These are phyloP conservation scores for Ypsolopha scabrella DNA, from an alignment of 2,888 invertebrate genomes.

Conservation along the genomic window DNA sequence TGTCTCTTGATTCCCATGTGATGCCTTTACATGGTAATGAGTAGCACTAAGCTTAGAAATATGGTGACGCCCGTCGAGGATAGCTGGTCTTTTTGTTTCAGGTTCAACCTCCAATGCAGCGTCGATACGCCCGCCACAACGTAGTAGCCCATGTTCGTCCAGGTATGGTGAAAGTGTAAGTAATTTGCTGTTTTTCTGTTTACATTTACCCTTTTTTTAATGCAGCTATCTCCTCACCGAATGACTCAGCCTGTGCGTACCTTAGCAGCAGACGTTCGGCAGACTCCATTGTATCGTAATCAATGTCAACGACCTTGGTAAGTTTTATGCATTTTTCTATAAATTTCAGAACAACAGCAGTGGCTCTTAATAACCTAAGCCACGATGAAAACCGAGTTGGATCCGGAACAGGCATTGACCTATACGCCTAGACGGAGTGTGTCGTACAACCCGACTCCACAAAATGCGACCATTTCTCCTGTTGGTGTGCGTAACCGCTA, in stretches of 20 bases:
- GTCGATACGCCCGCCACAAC: conserved; percentile 11
- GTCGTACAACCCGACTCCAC: too few relatives aligned
- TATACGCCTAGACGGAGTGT: too few relatives aligned
- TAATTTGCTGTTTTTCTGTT: not conserved
- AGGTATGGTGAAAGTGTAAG: conserved; percentile 5
- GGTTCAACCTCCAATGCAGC: conserved; percentile 3
- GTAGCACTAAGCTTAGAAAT: conserved; percentile 1
- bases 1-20: conserved; percentile 7
- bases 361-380: conserved; percentile 5
- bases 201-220: not conserved
- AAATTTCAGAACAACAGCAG: conserved; percentile 4
- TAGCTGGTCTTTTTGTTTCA: conserved; percentile 8
- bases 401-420: conserved; percentile 6
- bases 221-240: not conserved
- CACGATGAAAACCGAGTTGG: conserved; percentile 8
- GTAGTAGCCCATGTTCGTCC: conserved; percentile 10
- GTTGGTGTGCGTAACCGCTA: too few relatives aligned
- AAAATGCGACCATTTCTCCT: too few relatives aligned
- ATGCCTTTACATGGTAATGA: not conserved
- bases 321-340: conserved; percentile 1
- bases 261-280: conserved; percentile 4
- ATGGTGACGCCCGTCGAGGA: conserved; percentile 7
- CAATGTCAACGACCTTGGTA: not conserved
- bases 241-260: conserved; percentile 2
- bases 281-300: not conserved